Percentiles rank a stretch among this genome's conserved stretches.
Conservation (phyloP, 1,140 invertebrate species). For the Cyphomyrmex costatus region DNA sequence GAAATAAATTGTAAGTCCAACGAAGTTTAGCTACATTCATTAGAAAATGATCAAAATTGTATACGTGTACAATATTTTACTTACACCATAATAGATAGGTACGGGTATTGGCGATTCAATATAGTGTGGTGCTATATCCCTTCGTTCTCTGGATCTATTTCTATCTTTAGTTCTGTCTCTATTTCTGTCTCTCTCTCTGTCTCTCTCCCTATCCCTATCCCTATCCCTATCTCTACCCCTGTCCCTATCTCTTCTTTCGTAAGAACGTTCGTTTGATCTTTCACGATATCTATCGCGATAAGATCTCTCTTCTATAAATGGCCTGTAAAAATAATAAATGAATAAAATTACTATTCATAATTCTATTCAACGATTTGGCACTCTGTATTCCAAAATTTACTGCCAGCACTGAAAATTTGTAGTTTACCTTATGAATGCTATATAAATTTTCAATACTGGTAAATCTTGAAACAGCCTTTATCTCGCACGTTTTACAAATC, state of each 20-base stretch:
- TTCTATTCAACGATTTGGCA: neutral
- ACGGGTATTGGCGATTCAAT: conserved; percentile 70
- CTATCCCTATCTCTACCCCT: no score
- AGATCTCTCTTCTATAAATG: conserved; percentile 44
- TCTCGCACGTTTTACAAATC: neutral
- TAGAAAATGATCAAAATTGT: neutral
- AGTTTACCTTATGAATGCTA: no score
- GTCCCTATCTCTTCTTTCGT: conserved; percentile 60
- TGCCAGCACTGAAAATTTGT: no score
- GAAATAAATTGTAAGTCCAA: neutral
- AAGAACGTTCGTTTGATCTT: conserved; percentile 53
- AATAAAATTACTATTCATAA: neutral
- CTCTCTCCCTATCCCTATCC: no score
- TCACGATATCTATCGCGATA: conserved; percentile 54
- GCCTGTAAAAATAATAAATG: neutral
- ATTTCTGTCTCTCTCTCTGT: neutral
- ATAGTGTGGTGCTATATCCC: conserved; percentile 56
- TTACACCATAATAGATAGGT: conserved; percentile 75
- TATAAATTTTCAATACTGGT: neutral
- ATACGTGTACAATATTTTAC: conserved; percentile 24
- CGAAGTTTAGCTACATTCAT: neutral
- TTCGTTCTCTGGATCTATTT: conserved; percentile 59
- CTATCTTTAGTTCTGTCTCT: conserved; percentile 6
- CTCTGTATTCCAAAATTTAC: no score
- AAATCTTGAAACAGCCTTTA: neutral